These are phyloP conservation scores for Glyphotaelius pellucidus DNA, from an alignment of 2,888 invertebrate genomes.

Conservation along the genomic window DNA sequence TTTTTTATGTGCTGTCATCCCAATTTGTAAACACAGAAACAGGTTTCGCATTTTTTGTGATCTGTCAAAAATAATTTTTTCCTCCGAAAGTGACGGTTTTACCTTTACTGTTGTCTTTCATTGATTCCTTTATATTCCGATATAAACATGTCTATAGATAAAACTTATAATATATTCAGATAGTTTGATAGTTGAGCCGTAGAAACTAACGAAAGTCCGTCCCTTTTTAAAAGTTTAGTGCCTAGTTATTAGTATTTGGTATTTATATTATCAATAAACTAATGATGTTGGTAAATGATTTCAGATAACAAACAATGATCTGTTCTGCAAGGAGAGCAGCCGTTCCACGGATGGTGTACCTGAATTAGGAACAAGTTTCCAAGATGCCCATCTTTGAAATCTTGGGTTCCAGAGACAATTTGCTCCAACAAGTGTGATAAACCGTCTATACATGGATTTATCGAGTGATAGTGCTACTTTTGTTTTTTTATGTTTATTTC, in stretches of 20 bases:
- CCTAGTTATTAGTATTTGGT: not conserved
- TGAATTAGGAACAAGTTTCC: not conserved
- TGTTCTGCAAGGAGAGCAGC: not conserved
- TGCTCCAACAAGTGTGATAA: not conserved
- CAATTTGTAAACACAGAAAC: constrained; percentile 40
- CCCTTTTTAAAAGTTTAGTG: not conserved
- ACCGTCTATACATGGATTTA: constrained; percentile 51
- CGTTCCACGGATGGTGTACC: not conserved
- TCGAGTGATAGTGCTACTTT: constrained; percentile 43
- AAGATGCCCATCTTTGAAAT: constrained; percentile 14
- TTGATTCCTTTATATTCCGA: not conserved
- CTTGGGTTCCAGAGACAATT: not conserved
- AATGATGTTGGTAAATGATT: not conserved
- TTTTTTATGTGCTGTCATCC: constrained; percentile 30
- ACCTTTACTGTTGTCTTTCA: not conserved
- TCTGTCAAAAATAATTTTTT: constrained; percentile 26
- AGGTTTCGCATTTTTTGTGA: constrained; percentile 36
- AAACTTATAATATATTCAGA: not conserved
- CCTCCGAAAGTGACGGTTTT: not conserved
- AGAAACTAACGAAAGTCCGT: not conserved
- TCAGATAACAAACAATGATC: constrained; percentile 27
- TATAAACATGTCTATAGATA: not conserved
- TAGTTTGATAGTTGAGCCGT: not conserved
- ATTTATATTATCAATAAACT: not conserved
- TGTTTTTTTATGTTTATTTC: constrained; percentile 59